Conservation (phyloP, 2,888 invertebrate species). For the Eupithecia centaureata region DNA sequence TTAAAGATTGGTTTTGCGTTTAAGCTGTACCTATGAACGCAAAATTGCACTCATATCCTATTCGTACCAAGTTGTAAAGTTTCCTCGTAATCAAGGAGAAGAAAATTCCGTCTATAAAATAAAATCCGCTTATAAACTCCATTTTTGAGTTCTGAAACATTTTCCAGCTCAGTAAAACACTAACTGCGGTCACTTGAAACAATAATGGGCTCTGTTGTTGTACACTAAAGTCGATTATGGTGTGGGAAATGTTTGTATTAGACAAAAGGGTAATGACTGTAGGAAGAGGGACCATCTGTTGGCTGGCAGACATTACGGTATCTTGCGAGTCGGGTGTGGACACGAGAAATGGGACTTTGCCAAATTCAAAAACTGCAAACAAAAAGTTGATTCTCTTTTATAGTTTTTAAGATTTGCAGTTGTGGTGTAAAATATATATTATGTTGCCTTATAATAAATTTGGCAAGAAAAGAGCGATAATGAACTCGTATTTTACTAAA, state of each 20-base stretch:
- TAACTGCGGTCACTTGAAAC: constrained; percentile 51
- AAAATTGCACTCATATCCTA: too few relatives aligned
- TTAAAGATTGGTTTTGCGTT: too few relatives aligned
- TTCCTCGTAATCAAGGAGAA: constrained; percentile 3
- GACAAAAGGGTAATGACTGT: constrained; percentile 75
- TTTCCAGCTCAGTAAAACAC: constrained; percentile 68
- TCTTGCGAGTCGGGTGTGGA: constrained; percentile 59
- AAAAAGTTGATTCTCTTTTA: constrained; percentile 6
- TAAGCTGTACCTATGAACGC: too few relatives aligned
- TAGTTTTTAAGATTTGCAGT: not conserved
- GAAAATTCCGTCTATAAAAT: not conserved
- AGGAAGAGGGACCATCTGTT: constrained; percentile 74
- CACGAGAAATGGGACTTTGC: constrained; percentile 48
- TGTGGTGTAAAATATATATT: not conserved
- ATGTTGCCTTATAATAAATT: too few relatives aligned
- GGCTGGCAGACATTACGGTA: constrained; percentile 72
- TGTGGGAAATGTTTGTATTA: constrained; percentile 51
- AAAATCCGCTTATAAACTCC: constrained; percentile 47
- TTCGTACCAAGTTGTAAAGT: too few relatives aligned
- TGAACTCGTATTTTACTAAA: not conserved
- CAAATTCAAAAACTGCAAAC: constrained; percentile 24
- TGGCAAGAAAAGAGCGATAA: not conserved
- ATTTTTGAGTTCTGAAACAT: constrained; percentile 71
- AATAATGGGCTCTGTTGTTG: constrained; percentile 47
- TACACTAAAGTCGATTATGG: constrained; percentile 49